A percentile compares a stretch with the other conserved stretches of the same genome.
phyloP scores from a whole-genome alignment of 1,140 invertebrate species.

The Anadara kagoshimensis region DNA sequence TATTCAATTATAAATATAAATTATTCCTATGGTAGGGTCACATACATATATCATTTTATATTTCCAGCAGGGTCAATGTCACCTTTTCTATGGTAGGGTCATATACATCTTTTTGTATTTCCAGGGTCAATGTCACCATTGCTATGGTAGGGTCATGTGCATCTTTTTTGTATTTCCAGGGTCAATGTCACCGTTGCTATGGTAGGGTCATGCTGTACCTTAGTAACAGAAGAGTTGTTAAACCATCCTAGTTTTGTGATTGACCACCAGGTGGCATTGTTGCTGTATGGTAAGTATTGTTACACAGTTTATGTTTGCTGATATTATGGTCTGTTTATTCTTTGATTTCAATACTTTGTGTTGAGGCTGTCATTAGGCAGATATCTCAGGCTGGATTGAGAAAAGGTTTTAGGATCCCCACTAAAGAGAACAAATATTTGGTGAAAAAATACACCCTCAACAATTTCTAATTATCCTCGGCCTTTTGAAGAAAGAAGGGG shows the following conservation, averaged over 20 bases:
- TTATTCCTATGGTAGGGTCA: slow-evolving; percentile 81
- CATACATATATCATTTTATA: slow-evolving; percentile 12
- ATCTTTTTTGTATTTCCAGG: slow-evolving; percentile 43
- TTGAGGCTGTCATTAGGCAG: too few species aligned
- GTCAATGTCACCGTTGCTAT: slow-evolving; percentile 74
- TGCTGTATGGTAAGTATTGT: slow-evolving; percentile 71
- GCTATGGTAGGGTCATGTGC: slow-evolving; percentile 80
- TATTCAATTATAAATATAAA: too few species aligned
- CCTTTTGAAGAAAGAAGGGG: too few species aligned
- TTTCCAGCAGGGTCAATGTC: slow-evolving; percentile 63
- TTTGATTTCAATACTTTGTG: too few species aligned
- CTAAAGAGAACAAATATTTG: too few species aligned
- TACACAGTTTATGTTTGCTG: background rate
- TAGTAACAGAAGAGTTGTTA: slow-evolving; percentile 78
- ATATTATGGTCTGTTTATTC: background rate
- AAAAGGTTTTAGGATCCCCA: too few species aligned
- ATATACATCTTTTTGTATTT: slow-evolving; percentile 66
- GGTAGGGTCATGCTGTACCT: slow-evolving; percentile 85
- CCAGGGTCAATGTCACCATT: slow-evolving; percentile 72
- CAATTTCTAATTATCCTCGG: too few species aligned
- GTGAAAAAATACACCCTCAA: too few species aligned
- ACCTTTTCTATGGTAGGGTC: slow-evolving; percentile 81
- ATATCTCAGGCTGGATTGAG: background rate
- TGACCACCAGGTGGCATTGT: slow-evolving; percentile 54
- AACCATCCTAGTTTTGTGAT: slow-evolving; percentile 53